Base-by-base conservation (phyloP, 2,888 invertebrate genomes). In the Thecocarcelia acutangulata region DNA sequence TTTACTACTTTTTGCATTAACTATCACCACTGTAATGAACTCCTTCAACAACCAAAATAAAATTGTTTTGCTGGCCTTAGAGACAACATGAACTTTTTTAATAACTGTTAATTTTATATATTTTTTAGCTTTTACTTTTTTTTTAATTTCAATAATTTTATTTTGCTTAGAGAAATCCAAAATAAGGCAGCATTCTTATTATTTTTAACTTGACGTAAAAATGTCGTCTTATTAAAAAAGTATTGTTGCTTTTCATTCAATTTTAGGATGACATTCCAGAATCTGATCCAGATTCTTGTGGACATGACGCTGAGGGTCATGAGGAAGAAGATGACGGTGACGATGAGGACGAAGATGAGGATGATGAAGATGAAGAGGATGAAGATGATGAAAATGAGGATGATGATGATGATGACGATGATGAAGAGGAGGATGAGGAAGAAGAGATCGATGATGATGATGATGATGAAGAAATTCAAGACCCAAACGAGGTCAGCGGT, bases 281-380 rank as follows among this genome's bases (percentile, higher is more conserved):
- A 85, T 91, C 91, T 72, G 91, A 90, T 86, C 90, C 90, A 48
- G 91, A 91, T 84, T 91, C 91, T 73, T 91, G 90, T 85, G 88
- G 87, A 44, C 90, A 89, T 54, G 90, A 88, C 69, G 89, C 85
- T 11, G 90, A 90, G 59, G 88, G 90, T 1, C 90, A 90, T 75
- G 90, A 90, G n/a, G 90, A 90, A 68, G 91, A 90, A 21, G 90
- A 90, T 19, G 91, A 90, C 74, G 91, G 90, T 73, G 91, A 91
- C 70, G 90, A 90, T 64, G 90, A 90, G 56, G 90, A 90, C 15
- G 90, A 91, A 52, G 90, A 90, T 42, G 90, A 91, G 28, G 90
- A 91, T 59, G 90, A 91, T n/a, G 90, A 91, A 50, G 91, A 90
- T 37, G 91, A 90, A 75, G 90, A 89, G 59, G 91, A 91, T 82